Conservation (phyloP, 2,113 vertebrate genomes). For the Papio anubis region DNA sequence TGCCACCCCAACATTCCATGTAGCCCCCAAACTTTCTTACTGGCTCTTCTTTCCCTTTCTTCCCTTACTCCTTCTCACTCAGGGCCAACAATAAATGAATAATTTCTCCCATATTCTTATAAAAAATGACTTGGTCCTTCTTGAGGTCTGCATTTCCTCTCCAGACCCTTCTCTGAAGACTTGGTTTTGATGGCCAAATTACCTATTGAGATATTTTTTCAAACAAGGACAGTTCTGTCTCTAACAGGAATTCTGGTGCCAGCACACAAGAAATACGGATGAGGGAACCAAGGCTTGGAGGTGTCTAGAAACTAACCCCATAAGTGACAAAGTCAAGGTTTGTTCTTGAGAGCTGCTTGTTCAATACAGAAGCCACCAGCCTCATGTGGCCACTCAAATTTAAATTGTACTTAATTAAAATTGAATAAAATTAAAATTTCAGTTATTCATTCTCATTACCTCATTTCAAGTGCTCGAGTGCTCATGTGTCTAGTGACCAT, state of each 20-base stretch:
- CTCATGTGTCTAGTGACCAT: background rate
- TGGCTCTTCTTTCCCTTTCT: background rate
- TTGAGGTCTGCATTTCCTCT: slow-evolving; percentile 8
- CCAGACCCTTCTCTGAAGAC: background rate
- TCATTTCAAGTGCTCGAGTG: background rate
- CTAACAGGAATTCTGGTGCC: background rate
- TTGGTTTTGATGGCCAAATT: background rate
- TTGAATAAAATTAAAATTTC: background rate
- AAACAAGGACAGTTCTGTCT: background rate
- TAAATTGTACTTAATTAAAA: background rate
- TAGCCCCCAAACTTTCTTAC: background rate
- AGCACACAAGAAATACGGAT: background rate
- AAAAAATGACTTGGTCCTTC: background rate
- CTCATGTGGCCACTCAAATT: background rate
- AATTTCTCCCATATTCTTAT: background rate
- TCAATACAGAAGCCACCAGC: background rate
- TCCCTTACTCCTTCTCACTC: background rate
- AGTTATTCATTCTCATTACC: background rate
- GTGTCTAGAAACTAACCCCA: background rate
- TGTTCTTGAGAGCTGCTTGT: background rate
- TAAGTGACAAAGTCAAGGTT: background rate
- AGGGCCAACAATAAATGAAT: background rate
- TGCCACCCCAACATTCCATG: background rate
- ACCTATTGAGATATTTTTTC: background rate
- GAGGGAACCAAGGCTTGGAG: background rate